Evolutionary conservation across 1,140 invertebrate species (phyloP).

Genomic region (Nebria ingens): DNA sequence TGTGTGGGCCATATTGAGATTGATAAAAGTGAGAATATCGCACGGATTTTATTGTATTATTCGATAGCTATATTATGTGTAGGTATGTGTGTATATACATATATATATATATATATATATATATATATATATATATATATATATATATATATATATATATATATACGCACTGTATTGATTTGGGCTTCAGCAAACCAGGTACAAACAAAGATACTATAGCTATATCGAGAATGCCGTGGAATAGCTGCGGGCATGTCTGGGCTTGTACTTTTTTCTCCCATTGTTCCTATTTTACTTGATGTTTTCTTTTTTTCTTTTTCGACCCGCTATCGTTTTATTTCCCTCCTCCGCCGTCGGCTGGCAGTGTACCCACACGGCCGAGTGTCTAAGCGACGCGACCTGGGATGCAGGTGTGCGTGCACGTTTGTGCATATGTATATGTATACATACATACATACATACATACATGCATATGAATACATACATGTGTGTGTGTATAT

Average conservation of each 20-base stretch:
- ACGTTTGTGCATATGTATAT: not conserved
- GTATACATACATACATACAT: not conserved
- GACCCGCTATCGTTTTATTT: slow-evolving; percentile 19
- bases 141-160: too few species aligned
- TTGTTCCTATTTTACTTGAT: slow-evolving; percentile 27
- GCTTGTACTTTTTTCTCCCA: slow-evolving; percentile 27
- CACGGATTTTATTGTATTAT: too few species aligned
- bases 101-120: too few species aligned
- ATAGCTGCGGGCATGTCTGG: slow-evolving; percentile 23
- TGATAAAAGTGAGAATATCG: too few species aligned
- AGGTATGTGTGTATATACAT: too few species aligned
- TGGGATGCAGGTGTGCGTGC: not conserved
- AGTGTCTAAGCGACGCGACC: not conserved
- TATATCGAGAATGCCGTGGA: slow-evolving; percentile 20
- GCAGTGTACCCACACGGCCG: not conserved
- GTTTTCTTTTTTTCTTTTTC: slow-evolving; percentile 19
- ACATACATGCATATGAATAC: not conserved
- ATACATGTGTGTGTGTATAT: not conserved
- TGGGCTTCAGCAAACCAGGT: not conserved
- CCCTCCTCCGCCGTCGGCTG: slow-evolving; percentile 13
- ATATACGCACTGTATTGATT: slow-evolving; percentile 4
- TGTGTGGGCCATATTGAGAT: too few species aligned
- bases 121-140: too few species aligned
- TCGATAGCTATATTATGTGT: too few species aligned
- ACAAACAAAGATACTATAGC: slow-evolving; percentile 8